Base-by-base conservation (phyloP, 2,888 invertebrate species). In the Brassicogethes aeneus region DNA sequence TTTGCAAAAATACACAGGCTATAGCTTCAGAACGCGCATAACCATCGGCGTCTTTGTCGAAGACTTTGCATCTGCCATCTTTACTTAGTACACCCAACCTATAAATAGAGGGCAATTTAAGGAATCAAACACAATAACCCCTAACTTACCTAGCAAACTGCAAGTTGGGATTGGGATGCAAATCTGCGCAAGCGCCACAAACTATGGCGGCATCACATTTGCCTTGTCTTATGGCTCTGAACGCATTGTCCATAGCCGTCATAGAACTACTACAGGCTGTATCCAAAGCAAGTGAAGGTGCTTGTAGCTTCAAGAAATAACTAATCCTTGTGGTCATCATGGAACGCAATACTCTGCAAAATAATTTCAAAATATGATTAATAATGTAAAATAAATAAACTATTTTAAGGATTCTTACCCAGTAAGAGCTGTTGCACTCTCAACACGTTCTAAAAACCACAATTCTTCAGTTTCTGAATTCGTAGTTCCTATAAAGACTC, bases 261-360 rank as follows among this genome's bases (percentile, higher is more conserved):
- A 90, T 74, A 10, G 88, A 86, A 37, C 91, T 91, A 8, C 89
- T 90, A 64, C 93, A 93, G 0, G 93, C 93, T 0, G 91, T 88
- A 67, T 93, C 93, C 12, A 91, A 74, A 1, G 86, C 75, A 69
- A 81, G 89, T n/a, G 90, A 90, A 0, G 92, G 92, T 1, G 93
- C 90, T 51, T 82, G 82, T n/a, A 87, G 73, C 12, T 90, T 90
- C 45, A 93, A 75, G 69, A 82, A 81, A 65, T 85, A 92, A 0
- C 91, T 90, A 50, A 92, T 78, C 39, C 92, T 77, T 68, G 92
- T 91, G 15, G 91, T 85, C 3, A 32, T 12, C 64, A 92, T 77
- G 8, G 88, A 86, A 43, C 88, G 77, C 54, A 85, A 85, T 64
- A 90, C 90, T 17, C 93, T 74, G 64, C 29, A 8, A 39, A 36